Conservation (phyloP, 2,113 vertebrate species). For the Megaceryle torquata region DNA sequence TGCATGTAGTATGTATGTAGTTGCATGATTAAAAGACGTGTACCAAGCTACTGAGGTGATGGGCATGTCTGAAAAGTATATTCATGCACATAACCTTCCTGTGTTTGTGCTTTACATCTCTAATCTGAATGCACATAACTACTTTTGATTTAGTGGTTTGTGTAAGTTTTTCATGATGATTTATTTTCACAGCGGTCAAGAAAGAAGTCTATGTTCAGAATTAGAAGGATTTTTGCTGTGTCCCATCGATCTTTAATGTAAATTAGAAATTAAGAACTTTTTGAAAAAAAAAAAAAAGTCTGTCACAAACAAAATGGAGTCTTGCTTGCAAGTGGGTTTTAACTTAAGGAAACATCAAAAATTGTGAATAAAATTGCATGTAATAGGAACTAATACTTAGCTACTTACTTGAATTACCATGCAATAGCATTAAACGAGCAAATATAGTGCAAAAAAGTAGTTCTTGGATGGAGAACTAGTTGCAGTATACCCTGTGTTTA, state of each 20-base stretch:
- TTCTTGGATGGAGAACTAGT: neutral
- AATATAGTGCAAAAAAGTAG: neutral
- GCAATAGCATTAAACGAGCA: neutral
- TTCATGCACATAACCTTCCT: neutral
- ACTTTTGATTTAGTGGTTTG: neutral
- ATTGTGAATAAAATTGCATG: neutral
- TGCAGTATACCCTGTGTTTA: neutral
- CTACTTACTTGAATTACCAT: neutral
- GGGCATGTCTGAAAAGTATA: neutral
- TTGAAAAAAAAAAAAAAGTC: neutral
- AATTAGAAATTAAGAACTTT: neutral
- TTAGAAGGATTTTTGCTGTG: neutral
- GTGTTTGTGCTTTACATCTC: neutral
- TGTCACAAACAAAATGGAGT: constrained; percentile 11
- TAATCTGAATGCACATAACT: too few relatives aligned
- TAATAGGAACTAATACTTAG: neutral
- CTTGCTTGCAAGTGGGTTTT: neutral
- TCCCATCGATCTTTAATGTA: neutral
- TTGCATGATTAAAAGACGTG: neutral
- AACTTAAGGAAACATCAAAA: neutral
- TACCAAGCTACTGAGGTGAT: neutral
- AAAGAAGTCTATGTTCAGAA: neutral
- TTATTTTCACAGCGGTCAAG: neutral
- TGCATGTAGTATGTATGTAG: neutral
- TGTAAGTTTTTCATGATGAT: neutral